These are phyloP conservation scores for Siniperca scherzeri DNA, from an alignment of 2,797 vertebrate species.

Conservation along the genomic window DNA sequence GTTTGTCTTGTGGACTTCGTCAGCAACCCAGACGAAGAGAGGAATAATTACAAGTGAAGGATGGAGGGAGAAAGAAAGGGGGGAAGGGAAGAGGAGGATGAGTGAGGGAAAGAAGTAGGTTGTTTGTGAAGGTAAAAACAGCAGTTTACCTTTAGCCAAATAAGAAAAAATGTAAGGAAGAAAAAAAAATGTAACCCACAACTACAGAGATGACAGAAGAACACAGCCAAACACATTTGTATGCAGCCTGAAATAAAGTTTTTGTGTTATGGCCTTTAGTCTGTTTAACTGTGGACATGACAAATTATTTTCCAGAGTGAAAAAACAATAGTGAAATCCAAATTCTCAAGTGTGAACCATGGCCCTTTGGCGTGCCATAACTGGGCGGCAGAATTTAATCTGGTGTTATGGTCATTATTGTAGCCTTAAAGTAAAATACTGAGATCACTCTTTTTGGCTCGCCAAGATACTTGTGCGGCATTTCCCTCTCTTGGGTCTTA, in stretches of 20 bases:
- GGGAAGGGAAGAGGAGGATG: background rate
- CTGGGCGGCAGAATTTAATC: conserved; percentile 37
- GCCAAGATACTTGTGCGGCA: conserved; percentile 13
- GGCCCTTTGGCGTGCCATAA: conserved; percentile 7
- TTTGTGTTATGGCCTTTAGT: conserved; percentile 8
- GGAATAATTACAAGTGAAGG: conserved; percentile 36
- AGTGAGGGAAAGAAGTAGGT: background rate
- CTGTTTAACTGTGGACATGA: conserved; percentile 25
- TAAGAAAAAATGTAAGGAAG: background rate
- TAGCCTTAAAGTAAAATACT: conserved; percentile 42
- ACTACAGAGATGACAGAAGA: background rate
- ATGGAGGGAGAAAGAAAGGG: background rate
- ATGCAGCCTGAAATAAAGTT: conserved; percentile 8
- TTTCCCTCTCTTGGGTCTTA: conserved; percentile 29
- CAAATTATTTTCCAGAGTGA: conserved; percentile 11
- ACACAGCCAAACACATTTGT: background rate
- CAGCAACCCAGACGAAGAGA: conserved; percentile 45
- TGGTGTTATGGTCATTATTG: conserved; percentile 43
- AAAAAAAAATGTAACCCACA: background rate
- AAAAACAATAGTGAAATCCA: conserved; percentile 11
- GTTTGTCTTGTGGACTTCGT: conserved; percentile 38
- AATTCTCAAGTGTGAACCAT: conserved; percentile 21
- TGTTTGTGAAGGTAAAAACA: conserved; percentile 1
- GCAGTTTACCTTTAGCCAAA: conserved; percentile 9
- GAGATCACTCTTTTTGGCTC: conserved; percentile 38